Conservation (phyloP, 2,113 vertebrate genomes). For the Ochotona curzoniae region DNA sequence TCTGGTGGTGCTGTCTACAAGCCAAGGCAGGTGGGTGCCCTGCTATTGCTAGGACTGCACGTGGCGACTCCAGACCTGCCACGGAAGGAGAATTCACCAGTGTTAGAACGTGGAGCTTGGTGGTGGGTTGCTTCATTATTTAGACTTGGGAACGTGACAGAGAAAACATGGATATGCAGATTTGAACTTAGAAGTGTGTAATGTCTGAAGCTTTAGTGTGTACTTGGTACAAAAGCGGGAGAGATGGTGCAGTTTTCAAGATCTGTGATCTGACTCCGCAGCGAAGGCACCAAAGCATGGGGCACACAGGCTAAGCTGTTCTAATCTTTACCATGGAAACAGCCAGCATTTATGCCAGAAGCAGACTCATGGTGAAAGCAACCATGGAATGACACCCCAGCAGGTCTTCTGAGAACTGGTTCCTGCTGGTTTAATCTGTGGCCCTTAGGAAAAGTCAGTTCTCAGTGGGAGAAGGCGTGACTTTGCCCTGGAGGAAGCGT, state of each 20-base stretch:
- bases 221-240: neutral
- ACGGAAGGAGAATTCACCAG: neutral
- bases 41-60: rapidly evolving
- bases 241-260: neutral
- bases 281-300: neutral
- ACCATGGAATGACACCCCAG: neutral
- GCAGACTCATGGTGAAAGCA: neutral
- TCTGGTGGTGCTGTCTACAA: neutral
- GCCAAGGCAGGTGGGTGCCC: too few species aligned
- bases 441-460: neutral
- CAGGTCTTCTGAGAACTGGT: neutral
- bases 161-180: neutral
- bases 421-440: too few species aligned
- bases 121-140: neutral
- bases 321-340: neutral
- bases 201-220: neutral
- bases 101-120: neutral
- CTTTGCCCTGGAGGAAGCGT: neutral
- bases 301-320: neutral
- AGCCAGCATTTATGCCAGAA: neutral
- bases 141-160: neutral
- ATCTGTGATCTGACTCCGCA: neutral
- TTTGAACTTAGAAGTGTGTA: neutral
- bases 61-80: neutral
- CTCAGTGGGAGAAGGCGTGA: neutral